These are phyloP conservation scores for Dolichomitus sp. DNA, from an alignment of 2,888 invertebrate genomes.

Conservation along the genomic window DNA sequence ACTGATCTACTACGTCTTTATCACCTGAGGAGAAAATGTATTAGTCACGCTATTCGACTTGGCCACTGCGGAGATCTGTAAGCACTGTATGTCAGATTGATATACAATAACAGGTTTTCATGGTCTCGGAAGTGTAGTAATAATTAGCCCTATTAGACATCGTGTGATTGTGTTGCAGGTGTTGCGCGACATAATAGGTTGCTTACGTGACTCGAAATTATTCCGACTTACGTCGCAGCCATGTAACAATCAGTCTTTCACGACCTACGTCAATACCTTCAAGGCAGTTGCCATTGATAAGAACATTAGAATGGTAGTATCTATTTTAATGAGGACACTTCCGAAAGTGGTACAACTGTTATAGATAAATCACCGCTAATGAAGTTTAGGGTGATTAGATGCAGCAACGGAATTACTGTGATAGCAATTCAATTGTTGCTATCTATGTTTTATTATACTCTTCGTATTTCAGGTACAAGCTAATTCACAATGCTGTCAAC, in stretches of 20 bases:
- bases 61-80: background rate
- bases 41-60: background rate
- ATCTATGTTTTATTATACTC: background rate
- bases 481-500: background rate
- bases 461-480: background rate
- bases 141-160: conserved; percentile 39
- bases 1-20: background rate
- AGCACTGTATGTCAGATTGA: conserved; percentile 4
- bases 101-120: conserved; percentile 25
- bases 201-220: conserved; percentile 17
- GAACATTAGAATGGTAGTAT: conserved; percentile 9
- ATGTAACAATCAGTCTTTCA: background rate
- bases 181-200: background rate
- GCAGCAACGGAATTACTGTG: background rate
- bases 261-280: conserved; percentile 26
- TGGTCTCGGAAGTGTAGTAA: conserved; percentile 40
- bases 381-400: background rate
- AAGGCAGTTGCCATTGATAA: conserved; percentile 15
- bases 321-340: conserved; percentile 3
- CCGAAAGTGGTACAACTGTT: background rate
- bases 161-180: background rate
- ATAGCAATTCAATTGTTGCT: background rate
- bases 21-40: background rate
- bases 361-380: background rate
- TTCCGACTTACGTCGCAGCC: conserved; percentile 7